Percentiles rank a stretch among this genome's conserved stretches.
Conservation (phyloP, 2,797 vertebrate species). For the Pempheris klunzingeri region DNA sequence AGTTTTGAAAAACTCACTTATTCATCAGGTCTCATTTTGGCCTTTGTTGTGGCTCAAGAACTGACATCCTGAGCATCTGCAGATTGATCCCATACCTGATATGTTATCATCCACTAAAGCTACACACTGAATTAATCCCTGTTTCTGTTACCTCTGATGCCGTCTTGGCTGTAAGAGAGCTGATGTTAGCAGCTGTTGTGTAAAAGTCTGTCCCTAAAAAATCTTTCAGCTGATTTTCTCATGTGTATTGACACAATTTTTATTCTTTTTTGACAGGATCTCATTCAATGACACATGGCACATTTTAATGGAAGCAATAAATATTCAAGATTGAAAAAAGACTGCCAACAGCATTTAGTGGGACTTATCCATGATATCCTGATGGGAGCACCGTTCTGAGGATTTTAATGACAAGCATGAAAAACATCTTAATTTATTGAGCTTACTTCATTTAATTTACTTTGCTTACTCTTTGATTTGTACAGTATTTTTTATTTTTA, state of each 20-base stretch:
- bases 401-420: conserved; percentile 23
- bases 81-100: too few species aligned
- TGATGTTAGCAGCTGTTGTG: too few species aligned
- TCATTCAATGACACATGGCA: conserved; percentile 72
- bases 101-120: too few species aligned
- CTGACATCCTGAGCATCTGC: too few species aligned
- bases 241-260: conserved; percentile 5
- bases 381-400: background rate
- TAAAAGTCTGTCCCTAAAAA: too few species aligned
- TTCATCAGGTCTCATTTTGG: too few species aligned
- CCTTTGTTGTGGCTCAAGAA: too few species aligned
- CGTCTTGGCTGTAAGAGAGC: too few species aligned
- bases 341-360: conserved; percentile 21
- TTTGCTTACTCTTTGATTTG: conserved; percentile 45
- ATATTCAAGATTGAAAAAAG: conserved; percentile 8
- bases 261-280: conserved; percentile 73
- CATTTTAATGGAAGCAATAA: background rate
- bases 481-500: conserved; percentile 59
- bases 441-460: conserved; percentile 26
- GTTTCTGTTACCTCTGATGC: too few species aligned
- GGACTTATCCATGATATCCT: conserved; percentile 24
- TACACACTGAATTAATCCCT: too few species aligned
- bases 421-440: conserved; percentile 74
- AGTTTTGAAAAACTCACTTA: too few species aligned
- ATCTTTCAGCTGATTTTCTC: background rate